phyloP scores from a whole-genome alignment of 2,888 invertebrate genomes.

The Mythimna impura region DNA sequence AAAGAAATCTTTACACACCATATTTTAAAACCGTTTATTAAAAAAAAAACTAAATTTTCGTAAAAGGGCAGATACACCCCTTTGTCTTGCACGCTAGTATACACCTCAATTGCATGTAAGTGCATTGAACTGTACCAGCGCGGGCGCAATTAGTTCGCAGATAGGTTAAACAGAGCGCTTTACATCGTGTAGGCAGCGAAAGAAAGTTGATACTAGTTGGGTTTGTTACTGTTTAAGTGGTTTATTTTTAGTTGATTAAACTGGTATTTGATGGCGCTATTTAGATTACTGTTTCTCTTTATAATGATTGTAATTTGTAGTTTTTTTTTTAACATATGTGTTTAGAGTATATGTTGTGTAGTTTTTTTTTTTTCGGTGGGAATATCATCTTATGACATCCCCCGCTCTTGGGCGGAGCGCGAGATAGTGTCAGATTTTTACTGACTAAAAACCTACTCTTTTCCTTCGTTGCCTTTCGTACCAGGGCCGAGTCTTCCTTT shows the following conservation, averaged over 20 bases:
- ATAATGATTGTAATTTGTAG: not conserved
- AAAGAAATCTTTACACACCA: no score
- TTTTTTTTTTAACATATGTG: not conserved
- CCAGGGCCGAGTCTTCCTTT: no score
- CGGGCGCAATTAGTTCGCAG: constrained; percentile 72
- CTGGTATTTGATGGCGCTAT: constrained; percentile 1
- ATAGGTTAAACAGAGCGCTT: constrained; percentile 60
- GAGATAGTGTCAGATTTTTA: no score
- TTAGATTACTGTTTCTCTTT: constrained; percentile 2
- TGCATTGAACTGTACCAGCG: constrained; percentile 73
- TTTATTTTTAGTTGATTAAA: constrained; percentile 40
- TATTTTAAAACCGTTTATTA: no score
- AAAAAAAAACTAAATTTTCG: not conserved
- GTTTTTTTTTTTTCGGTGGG: no score
- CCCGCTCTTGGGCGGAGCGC: no score
- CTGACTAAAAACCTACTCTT: no score
- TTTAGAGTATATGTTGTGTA: not conserved
- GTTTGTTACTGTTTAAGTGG: constrained; percentile 14
- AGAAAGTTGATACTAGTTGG: constrained; percentile 52
- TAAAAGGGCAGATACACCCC: constrained; percentile 19
- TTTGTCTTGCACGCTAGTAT: not conserved
- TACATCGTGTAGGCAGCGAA: constrained; percentile 54
- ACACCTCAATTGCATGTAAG: constrained; percentile 69
- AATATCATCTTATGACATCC: no score
- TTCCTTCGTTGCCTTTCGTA: no score